Percentiles rank a stretch among this genome's conserved stretches.
phyloP scores from a whole-genome alignment of 92 coral and sea anemone genomes.

The Phenganax subtilis region DNA sequence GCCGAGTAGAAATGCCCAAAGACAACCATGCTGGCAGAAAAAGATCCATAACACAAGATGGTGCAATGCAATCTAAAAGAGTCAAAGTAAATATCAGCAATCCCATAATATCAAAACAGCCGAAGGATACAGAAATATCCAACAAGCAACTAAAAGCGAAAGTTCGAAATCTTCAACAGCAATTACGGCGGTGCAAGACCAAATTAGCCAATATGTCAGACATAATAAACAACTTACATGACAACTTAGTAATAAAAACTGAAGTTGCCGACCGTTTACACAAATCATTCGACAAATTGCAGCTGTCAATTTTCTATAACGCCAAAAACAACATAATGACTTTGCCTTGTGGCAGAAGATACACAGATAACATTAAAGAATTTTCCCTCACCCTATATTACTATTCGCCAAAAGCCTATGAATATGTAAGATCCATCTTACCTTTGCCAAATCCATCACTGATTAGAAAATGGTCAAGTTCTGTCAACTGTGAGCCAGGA shows the following conservation, averaged over 20 bases:
- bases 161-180: neutral
- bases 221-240: no score
- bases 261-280: neutral
- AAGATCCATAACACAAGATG: neutral
- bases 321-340: neutral
- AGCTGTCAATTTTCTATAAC: neutral
- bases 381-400: no score
- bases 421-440: no score
- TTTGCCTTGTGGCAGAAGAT: no score
- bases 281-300: neutral
- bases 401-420: no score
- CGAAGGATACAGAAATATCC: neutral
- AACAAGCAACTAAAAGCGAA: neutral
- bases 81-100: neutral
- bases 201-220: neutral
- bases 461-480: no score
- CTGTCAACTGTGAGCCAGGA: no score
- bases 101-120: neutral
- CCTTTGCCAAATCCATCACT: no score
- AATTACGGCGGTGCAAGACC: neutral
- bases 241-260: neutral
- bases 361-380: no score
- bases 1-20: neutral
- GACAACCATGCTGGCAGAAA: conserved; percentile 3
- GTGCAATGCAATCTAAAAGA: no score